These are phyloP conservation scores for Heptranchias perlo DNA, from an alignment of 2,113 vertebrate species.

Conservation along the genomic window DNA sequence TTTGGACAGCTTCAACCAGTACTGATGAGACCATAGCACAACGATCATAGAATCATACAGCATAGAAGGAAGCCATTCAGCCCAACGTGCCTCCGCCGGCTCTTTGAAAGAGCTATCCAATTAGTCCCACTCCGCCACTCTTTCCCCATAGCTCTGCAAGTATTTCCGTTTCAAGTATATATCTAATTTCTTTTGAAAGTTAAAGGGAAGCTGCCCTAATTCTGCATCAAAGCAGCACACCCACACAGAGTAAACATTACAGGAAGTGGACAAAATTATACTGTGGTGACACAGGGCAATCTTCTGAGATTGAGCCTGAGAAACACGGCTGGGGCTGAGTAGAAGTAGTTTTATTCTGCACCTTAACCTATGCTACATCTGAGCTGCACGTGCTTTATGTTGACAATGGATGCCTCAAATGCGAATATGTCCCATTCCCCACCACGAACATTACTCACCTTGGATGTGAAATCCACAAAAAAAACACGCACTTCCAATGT, in stretches of 20 bases:
- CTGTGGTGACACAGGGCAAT: no score
- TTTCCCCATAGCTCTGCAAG: not conserved
- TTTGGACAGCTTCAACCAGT: not conserved
- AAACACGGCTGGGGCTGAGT: no score
- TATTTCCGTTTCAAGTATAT: not conserved
- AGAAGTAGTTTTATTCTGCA: no score
- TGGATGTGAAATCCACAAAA: not conserved
- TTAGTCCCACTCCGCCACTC: no score
- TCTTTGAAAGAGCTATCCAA: no score
- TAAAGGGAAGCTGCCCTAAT: not conserved
- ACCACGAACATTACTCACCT: not conserved
- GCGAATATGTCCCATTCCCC: no score
- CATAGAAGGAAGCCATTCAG: not conserved
- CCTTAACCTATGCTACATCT: no score
- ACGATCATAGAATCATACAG: not conserved
- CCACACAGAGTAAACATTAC: no score
- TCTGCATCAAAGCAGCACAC: not conserved
- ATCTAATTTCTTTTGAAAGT: not conserved
- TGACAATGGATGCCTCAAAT: no score
- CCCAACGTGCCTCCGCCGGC: not conserved
- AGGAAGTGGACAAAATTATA: no score
- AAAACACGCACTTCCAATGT: not conserved
- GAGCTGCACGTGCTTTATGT: no score
- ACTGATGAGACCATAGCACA: not conserved
- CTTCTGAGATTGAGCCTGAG: no score